Evolutionary conservation across 2,888 invertebrate genomes (phyloP).

Genomic region (Papilio gigon): DNA sequence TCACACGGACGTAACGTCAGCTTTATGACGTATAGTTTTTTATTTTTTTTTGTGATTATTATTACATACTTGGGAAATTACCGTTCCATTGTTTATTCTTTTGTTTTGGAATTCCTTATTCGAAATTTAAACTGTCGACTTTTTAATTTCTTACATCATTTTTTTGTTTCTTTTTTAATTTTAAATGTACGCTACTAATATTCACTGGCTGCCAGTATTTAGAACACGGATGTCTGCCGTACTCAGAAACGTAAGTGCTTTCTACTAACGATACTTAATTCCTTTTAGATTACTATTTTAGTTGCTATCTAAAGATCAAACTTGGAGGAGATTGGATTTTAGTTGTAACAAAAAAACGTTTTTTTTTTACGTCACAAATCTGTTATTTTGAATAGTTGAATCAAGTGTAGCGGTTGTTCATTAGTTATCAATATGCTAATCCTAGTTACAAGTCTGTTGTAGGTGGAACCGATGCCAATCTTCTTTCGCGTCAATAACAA

Average conservation of each 20-base stretch:
- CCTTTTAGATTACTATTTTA: too few relatives aligned
- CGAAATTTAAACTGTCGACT: background rate
- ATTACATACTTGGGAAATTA: slow-evolving; percentile 49
- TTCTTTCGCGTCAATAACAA: slow-evolving; percentile 61
- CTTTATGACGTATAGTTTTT: slow-evolving; percentile 74
- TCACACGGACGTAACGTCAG: slow-evolving; percentile 68
- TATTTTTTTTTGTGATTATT: slow-evolving; percentile 74
- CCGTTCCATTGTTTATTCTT: slow-evolving; percentile 43
- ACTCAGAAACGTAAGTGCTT: too few relatives aligned
- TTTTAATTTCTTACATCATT: too few relatives aligned
- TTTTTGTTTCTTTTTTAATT: too few relatives aligned
- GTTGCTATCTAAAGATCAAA: too few relatives aligned
- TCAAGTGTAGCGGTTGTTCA: background rate
- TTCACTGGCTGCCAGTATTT: too few relatives aligned
- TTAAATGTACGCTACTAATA: too few relatives aligned
- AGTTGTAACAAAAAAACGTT: too few relatives aligned
- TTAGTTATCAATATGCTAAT: slow-evolving; percentile 33
- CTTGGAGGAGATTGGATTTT: too few relatives aligned
- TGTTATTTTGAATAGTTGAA: background rate
- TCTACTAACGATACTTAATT: too few relatives aligned
- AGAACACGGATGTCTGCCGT: too few relatives aligned
- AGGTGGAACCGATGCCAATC: slow-evolving; percentile 55
- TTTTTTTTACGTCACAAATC: too few relatives aligned
- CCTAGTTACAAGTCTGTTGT: slow-evolving; percentile 10
- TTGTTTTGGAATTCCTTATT: background rate